Percentiles rank a stretch among this genome's conserved stretches.
Evolutionary conservation across 2,797 vertebrate genomes (phyloP).

Genomic region (Mus minutoides): DNA sequence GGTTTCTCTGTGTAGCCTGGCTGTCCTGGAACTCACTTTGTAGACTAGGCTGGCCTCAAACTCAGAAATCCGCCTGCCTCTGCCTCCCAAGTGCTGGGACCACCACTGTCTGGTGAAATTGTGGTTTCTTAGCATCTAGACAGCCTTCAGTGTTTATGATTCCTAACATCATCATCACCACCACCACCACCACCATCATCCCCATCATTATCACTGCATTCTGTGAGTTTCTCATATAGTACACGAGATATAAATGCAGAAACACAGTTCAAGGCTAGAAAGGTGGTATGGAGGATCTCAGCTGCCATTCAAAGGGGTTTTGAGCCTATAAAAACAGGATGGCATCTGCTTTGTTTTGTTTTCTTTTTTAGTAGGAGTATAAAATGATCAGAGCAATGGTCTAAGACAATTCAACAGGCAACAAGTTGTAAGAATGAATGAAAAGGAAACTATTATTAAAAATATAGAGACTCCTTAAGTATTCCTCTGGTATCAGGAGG

Average conservation of each 20-base stretch:
- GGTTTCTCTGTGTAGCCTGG: too few species aligned
- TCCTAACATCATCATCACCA: not conserved
- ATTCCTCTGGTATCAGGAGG: too few species aligned
- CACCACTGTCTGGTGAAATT: too few species aligned
- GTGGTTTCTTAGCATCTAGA: constrained; percentile 22
- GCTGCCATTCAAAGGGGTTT: constrained; percentile 25
- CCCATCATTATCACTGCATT: not conserved
- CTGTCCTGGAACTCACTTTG: too few species aligned
- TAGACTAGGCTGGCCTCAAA: too few species aligned
- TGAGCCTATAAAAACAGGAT: constrained; percentile 16
- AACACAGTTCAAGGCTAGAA: not conserved
- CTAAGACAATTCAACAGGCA: constrained; percentile 34
- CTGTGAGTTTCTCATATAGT: constrained; percentile 37
- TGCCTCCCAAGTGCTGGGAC: too few species aligned
- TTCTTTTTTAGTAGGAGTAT: constrained; percentile 5
- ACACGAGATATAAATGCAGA: not conserved
- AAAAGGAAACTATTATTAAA: not conserved
- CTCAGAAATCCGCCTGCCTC: too few species aligned
- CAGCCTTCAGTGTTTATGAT: not conserved
- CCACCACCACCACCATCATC: not conserved
- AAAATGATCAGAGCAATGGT: constrained; percentile 24
- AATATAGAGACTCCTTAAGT: not conserved
- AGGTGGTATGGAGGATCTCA: not conserved
- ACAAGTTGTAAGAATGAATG: constrained; percentile 44
- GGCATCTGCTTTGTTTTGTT: not conserved